Evolutionary conservation across 2,888 invertebrate genomes (phyloP), one percentile per base, ranked within the genome.

Genomic region (Coleophora flavipennella): DNA sequence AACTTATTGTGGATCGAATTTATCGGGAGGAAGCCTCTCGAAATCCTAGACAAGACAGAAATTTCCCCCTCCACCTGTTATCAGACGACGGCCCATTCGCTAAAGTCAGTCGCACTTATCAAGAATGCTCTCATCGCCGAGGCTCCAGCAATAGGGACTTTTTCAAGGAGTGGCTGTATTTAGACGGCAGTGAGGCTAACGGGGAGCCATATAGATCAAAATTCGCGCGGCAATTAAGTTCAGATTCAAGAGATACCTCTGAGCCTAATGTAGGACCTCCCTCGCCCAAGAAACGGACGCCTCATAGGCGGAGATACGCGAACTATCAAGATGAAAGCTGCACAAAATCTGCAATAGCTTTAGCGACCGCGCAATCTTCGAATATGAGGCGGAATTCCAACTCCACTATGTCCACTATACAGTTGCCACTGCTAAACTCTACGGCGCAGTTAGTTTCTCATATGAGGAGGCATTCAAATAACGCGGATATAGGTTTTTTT

Each of bases 351-450:
- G 79, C 85, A 0, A 83, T 81, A 58, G 85, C 85, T 1, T 55
- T 85, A 13, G 78, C 84, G 1, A 76, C 77, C 1, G 72, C 77
- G 1, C 84, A 83, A 39, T 70, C 77, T 0, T 81, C 85, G 3
- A 85, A 81, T 20, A 88, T 87, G 76, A 73, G 88, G 43, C 78
- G 88, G 44, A 88, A 88, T 63, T 87, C 86, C 1, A 88, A 85
- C 49, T 89, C 88, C 28, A 88, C 88, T 26, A 88, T 87, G 88
- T 89, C 89, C 0, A 88, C 88, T 0, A 78, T 89, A 44, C 88
- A 89, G 53, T 61, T 89, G 43, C 87, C 88, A 1, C 66, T 86
- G 10, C 50, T 84, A 13, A 84, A 80, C 46, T 85, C 84, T 1
- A 85, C 85, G 8, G 84, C 78, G 11, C 84, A 79, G 49, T 60